Evolutionary conservation across 1,140 invertebrate species (phyloP), one percentile per base, ranked within the genome.

Genomic region (Magallana gigas): DNA sequence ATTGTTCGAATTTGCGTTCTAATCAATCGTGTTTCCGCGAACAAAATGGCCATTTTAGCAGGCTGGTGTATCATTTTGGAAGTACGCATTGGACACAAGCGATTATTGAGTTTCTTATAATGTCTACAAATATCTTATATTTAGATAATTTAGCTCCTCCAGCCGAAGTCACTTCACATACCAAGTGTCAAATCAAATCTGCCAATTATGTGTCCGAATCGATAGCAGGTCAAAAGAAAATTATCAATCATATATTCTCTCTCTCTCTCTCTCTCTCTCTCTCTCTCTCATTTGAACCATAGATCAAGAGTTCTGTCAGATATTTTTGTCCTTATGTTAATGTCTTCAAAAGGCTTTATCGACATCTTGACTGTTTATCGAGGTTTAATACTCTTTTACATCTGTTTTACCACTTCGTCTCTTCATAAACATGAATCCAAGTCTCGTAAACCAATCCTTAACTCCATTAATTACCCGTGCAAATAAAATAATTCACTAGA

Each of bases 111-210:
- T 76, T 76, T 29, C 68, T 76, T 76, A 76, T 76, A 29, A 76
- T 76, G 68, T 76, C 68, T 76, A 76, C 68, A 76, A 23, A 76
- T 76, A 76, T 76, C 68, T 76, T 76, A 76, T 29, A 76, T 76
- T 29, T 29, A 76, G 68, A 76, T 76, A 18, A 76, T 76, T 71
- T 8, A 71, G 64, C 18, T 29, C 23, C 23, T 29, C 68, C 68
- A 76, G 23, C 18, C 18, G 68, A 76, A 76, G 18, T 8, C 7
- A 6, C 23, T 76, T 76, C 68, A 76, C 68, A 76, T 29, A 76
- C 68, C 68, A 76, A 76, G 68, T 76, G 68, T 76, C 68, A 76
- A 76, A 76, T 76, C 68, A 76, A 76, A 76, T 76, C 68, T 76
- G 68, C 68, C 68, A 76, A 76, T 76, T 76, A 76, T 76, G 36